These are phyloP conservation scores for Drosophila watanabei DNA, from an alignment of 1,140 invertebrate species.

Conservation along the genomic window DNA sequence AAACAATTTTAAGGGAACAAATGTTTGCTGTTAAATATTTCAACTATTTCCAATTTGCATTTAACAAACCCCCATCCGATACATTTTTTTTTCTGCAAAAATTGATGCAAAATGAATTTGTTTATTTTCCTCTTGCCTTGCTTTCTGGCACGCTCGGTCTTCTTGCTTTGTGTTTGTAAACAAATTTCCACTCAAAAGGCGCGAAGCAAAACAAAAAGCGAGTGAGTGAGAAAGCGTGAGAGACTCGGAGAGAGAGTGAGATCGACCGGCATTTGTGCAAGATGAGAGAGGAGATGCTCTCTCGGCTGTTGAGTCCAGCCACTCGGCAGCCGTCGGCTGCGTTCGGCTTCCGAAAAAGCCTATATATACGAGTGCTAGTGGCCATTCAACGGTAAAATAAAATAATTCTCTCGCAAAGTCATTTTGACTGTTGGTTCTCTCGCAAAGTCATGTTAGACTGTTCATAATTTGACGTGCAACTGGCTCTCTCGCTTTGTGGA, in stretches of 20 bases:
- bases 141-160: too few species aligned
- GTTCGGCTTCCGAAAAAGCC: background rate
- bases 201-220: conserved; percentile 18
- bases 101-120: background rate
- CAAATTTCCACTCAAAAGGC: conserved; percentile 30
- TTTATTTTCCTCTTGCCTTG: background rate
- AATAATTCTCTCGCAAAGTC: too few species aligned
- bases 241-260: background rate
- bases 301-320: background rate
- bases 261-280: conserved; percentile 1
- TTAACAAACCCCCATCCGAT: background rate
- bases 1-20: background rate
- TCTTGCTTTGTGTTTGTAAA: conserved; percentile 24
- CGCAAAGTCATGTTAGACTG: too few species aligned
- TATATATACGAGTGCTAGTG: conserved; percentile 2
- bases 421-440: too few species aligned
- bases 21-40: too few species aligned
- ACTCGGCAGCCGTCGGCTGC: background rate
- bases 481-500: conserved; percentile 74
- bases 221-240: conserved; percentile 1
- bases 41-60: too few species aligned
- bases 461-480: conserved; percentile 8
- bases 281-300: background rate
- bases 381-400: background rate
- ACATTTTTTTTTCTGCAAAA: background rate